Percentiles rank a stretch among this genome's conserved stretches.
Conservation (phyloP, 2,888 invertebrate genomes). For the Sipunculus nudus region DNA sequence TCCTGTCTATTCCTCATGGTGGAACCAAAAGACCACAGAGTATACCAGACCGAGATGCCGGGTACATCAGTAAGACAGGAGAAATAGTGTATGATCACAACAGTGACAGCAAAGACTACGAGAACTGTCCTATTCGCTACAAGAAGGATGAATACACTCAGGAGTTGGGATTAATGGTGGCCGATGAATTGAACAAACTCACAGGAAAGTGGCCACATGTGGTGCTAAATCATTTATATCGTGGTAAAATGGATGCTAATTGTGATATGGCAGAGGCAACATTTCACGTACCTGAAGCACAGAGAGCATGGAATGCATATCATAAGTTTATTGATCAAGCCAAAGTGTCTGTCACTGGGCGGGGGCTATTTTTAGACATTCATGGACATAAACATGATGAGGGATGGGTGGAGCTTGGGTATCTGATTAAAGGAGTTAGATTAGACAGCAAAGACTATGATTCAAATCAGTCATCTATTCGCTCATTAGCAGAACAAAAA, state of each 20-base stretch:
- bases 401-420: slow-evolving; percentile 35
- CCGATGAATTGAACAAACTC: slow-evolving; percentile 12
- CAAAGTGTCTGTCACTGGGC: slow-evolving; percentile 17
- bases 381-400: slow-evolving; percentile 39
- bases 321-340: slow-evolving; percentile 36
- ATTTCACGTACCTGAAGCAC: slow-evolving; percentile 21
- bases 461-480: slow-evolving; percentile 17
- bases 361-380: slow-evolving; percentile 36
- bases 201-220: slow-evolving; percentile 26
- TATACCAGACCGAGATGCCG: slow-evolving; percentile 26
- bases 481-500: slow-evolving; percentile 1
- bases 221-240: slow-evolving; percentile 25
- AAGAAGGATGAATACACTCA: slow-evolving; percentile 19
- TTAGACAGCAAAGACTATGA: slow-evolving; percentile 14
- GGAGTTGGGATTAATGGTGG: slow-evolving; percentile 8
- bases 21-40: slow-evolving; percentile 15
- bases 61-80: not conserved
- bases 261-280: slow-evolving; percentile 29
- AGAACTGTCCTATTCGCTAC: slow-evolving; percentile 1
- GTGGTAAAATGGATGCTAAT: slow-evolving; percentile 33
- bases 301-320: slow-evolving; percentile 33
- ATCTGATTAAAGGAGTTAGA: slow-evolving; percentile 12
- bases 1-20: slow-evolving; percentile 31
- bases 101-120: too few relatives aligned
- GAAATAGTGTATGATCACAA: too few relatives aligned